These are phyloP conservation scores for Melospiza georgiana DNA, from an alignment of 2,113 vertebrate genomes.

Conservation along the genomic window DNA sequence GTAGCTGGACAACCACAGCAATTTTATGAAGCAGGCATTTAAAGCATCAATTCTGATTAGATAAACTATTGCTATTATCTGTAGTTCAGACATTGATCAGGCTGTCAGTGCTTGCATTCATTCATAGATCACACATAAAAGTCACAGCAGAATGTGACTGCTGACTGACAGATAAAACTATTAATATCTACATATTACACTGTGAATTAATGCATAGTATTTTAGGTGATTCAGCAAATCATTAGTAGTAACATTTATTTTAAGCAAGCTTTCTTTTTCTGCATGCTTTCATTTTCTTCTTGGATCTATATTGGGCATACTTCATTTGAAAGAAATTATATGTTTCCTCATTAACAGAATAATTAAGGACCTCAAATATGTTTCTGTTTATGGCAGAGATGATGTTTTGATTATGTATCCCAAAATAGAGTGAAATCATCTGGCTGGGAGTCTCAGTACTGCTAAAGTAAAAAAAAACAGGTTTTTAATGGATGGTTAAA, in stretches of 20 bases:
- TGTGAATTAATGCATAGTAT: neutral
- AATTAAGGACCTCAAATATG: neutral
- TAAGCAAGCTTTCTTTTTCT: neutral
- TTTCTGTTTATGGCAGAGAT: slow-evolving; percentile 5
- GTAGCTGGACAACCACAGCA: neutral
- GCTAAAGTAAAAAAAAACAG: neutral
- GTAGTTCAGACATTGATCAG: neutral
- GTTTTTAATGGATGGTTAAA: neutral
- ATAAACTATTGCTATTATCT: neutral
- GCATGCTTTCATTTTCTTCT: neutral
- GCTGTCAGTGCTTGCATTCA: neutral
- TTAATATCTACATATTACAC: neutral
- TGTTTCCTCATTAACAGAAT: neutral
- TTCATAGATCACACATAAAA: neutral
- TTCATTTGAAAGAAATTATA: neutral
- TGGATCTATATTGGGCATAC: neutral
- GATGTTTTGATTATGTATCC: neutral
- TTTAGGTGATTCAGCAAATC: neutral
- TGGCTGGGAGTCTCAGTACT: neutral
- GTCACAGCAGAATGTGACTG: neutral
- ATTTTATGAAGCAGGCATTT: neutral
- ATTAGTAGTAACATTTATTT: neutral
- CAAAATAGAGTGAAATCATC: neutral
- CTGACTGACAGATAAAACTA: slow-evolving; percentile 1
- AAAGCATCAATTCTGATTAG: neutral